phyloP scores from a whole-genome alignment of 2,113 vertebrate genomes.

The Amphiprion ocellaris region DNA sequence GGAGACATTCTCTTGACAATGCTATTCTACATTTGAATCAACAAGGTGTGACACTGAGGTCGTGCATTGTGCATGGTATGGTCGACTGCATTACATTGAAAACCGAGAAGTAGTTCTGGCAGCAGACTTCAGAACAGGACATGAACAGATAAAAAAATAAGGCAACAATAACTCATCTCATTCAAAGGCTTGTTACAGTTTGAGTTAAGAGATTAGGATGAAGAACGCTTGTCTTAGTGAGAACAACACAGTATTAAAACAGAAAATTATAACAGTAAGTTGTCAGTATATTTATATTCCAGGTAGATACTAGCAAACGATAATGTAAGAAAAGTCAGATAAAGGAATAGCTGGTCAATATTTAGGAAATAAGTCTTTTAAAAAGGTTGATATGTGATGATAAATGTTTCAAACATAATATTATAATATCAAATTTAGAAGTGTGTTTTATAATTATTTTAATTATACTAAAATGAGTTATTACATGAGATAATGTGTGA shows the following conservation, averaged over 20 bases:
- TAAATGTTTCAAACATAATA: neutral
- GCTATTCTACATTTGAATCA: constrained; percentile 59
- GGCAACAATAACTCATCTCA: constrained; percentile 74
- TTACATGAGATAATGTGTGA: neutral
- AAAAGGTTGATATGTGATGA: neutral
- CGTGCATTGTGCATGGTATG: constrained; percentile 56
- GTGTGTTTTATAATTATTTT: neutral
- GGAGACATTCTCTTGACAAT: constrained; percentile 76
- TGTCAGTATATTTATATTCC: constrained; percentile 13
- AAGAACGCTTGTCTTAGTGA: constrained; percentile 4
- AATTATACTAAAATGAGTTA: neutral
- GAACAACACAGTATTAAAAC: constrained; percentile 5
- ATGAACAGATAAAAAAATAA: constrained; percentile 72
- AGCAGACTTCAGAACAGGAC: constrained; percentile 59
- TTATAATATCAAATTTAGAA: neutral
- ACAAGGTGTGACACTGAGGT: constrained; percentile 30
- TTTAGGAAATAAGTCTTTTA: neutral
- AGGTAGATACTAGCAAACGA: constrained; percentile 13
- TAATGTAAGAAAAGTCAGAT: constrained; percentile 23
- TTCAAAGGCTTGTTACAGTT: constrained; percentile 63
- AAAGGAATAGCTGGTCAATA: constrained; percentile 18
- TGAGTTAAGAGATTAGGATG: constrained; percentile 21
- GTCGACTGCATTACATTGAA: constrained; percentile 47
- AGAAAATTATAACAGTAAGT: constrained; percentile 15
- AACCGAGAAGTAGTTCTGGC: constrained; percentile 59